Evolutionary conservation across 2,797 vertebrate species (phyloP), one percentile per base, ranked within the genome.

Genomic region (Cyclopterus lumpus): DNA sequence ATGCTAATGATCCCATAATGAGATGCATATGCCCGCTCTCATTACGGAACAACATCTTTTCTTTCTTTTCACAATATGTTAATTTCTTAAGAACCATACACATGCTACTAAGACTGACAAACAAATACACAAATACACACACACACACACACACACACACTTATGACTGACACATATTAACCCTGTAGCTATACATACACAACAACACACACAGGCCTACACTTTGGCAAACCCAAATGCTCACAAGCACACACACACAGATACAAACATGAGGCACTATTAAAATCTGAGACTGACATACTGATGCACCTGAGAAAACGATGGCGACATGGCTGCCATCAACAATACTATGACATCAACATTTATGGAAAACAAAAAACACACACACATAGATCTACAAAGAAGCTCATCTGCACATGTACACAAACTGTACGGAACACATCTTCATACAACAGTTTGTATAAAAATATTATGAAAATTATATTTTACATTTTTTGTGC

Each of bases 1-100:
- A 93, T 93, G 91, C 81, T 92, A 94, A 95, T 92, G 79, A 85
- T 20, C 42, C 40, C 18, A 72, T 92, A 94, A 94, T 94, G 86
- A 94, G 84, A 94, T 93, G 93, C 89, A 86, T 79, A 82, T 86
- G 91, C 86, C 86, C 84, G 86, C 84, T 84, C 85, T 93, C 88
- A 91, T 92, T 93, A 93, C 86, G 86, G 53, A 82, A 85, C 84
- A n/a, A 88, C 89, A 87, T 88, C 81, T 80, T 40, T 15, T 80
- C 68, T 86, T 81, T 79, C 73, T 86, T 89, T 89, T 90, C 79
- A 92, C 87, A 88, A 90, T 86, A 94, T 92, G 85, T 70, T 88
- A 91, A 94, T 94, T 90, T 91, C 74, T 55, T 77, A 83, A 77
- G 75, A 71, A 64, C 65, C 53, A 54, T 51, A 69, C 69, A 72